Conservation (phyloP, 1,140 invertebrate genomes). For the Adelges cooleyi region DNA sequence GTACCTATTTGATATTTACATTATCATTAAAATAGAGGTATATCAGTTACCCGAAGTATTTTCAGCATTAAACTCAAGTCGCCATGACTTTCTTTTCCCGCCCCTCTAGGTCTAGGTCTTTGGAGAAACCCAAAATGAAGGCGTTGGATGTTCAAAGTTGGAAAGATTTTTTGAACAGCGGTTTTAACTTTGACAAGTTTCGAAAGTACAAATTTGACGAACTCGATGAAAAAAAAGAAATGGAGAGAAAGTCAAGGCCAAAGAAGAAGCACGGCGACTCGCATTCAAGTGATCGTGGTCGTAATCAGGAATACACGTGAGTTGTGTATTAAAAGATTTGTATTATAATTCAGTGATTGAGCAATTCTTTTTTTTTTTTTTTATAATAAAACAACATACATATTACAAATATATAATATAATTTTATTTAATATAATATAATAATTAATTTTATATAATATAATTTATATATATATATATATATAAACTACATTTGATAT, state of each 20-base stretch:
- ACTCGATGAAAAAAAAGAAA: slow-evolving; percentile 8
- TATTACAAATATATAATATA: no score
- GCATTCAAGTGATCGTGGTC: background rate
- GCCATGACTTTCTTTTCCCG: background rate
- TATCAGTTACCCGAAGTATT: slow-evolving; percentile 24
- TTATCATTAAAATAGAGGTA: slow-evolving; percentile 27
- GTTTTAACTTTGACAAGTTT: slow-evolving; percentile 25
- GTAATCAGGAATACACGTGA: no score
- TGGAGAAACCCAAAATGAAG: slow-evolving; percentile 3
- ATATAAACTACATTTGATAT: no score
- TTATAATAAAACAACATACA: no score
- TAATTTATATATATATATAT: no score
- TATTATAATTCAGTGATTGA: no score
- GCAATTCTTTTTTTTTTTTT: no score
- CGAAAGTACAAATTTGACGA: slow-evolving; percentile 15
- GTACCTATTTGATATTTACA: slow-evolving; percentile 28
- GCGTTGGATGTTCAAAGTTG: slow-evolving; percentile 21
- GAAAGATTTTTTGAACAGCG: slow-evolving; percentile 23
- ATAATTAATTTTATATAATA: no score
- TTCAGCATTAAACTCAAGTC: slow-evolving; percentile 6
- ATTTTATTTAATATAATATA: no score
- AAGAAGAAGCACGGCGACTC: background rate
- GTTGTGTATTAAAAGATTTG: no score
- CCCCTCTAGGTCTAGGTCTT: slow-evolving; percentile 17
- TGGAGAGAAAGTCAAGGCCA: background rate